Evolutionary conservation across 2,113 vertebrate genomes (phyloP).

Genomic region (Neopipo cinnamomea): DNA sequence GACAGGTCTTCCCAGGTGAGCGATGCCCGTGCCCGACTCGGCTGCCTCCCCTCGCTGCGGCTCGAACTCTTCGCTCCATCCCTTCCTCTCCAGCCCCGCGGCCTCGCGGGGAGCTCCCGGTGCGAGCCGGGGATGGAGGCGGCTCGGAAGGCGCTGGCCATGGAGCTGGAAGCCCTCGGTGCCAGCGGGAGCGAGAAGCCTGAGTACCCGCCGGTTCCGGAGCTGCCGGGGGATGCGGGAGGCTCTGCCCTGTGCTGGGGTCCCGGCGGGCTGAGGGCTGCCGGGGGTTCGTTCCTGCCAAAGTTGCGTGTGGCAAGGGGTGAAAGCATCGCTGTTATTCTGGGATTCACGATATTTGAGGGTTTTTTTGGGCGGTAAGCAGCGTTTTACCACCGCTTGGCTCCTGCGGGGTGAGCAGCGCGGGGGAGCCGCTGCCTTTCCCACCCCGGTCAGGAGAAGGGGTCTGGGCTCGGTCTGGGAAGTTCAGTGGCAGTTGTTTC

Average conservation of each 20-base stretch:
- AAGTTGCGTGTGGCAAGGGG: neutral
- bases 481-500: neutral
- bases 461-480: neutral
- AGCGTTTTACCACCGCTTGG: neutral
- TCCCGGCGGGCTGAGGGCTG: neutral
- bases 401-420: neutral
- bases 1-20: constrained; percentile 82
- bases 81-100: neutral
- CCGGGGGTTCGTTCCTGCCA: neutral
- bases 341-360: fast-evolving
- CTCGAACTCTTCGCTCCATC: neutral
- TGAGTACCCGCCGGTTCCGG: neutral
- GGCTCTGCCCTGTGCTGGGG: neutral
- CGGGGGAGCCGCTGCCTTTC: neutral
- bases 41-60: neutral
- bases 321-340: neutral
- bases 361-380: neutral
- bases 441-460: neutral
- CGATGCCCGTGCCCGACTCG: neutral
- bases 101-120: neutral
- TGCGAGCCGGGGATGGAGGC: neutral
- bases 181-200: too few relatives aligned
- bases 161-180: neutral
- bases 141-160: neutral
- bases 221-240: neutral